Evolutionary conservation across 1,140 invertebrate species (phyloP).

Genomic region (Bradysia coprophila): DNA sequence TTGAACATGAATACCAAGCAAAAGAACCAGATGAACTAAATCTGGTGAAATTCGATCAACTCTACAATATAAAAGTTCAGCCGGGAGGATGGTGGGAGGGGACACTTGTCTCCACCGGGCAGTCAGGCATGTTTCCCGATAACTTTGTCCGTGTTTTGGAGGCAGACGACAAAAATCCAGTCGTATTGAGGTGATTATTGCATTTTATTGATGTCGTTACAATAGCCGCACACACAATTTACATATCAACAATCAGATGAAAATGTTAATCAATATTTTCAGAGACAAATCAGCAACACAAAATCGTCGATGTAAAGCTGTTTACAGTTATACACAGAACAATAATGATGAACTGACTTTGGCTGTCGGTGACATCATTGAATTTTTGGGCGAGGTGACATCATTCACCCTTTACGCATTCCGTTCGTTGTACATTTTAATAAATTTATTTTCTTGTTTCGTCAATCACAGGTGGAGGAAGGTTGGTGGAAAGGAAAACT

Average conservation of each 20-base stretch:
- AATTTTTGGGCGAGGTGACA: constrained; percentile 77
- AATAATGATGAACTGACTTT: constrained; percentile 83
- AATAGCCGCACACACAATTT: background rate
- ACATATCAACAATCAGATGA: background rate
- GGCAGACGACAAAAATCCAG: constrained; percentile 12
- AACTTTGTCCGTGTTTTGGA: constrained; percentile 74
- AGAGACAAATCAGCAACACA: constrained; percentile 27
- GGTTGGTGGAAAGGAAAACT: constrained; percentile 78
- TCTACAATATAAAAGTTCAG: constrained; percentile 64
- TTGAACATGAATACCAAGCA: constrained; percentile 64
- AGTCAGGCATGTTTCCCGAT: constrained; percentile 91
- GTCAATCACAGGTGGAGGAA: constrained; percentile 38
- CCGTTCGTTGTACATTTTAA: constrained; percentile 5
- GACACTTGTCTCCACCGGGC: constrained; percentile 49
- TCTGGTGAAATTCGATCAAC: constrained; percentile 73
- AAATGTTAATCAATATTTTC: constrained; percentile 3
- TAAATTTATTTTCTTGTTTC: constrained; percentile 18
- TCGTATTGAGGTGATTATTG: constrained; percentile 13
- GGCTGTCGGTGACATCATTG: constrained; percentile 68
- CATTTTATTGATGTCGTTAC: background rate
- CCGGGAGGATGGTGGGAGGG: constrained; percentile 96
- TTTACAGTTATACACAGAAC: constrained; percentile 79
- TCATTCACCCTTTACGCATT: no score
- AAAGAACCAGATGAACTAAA: constrained; percentile 70
- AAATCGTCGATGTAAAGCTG: constrained; percentile 54